These are phyloP conservation scores for Osmoderma eremita DNA, from an alignment of 2,888 invertebrate genomes.

Conservation along the genomic window DNA sequence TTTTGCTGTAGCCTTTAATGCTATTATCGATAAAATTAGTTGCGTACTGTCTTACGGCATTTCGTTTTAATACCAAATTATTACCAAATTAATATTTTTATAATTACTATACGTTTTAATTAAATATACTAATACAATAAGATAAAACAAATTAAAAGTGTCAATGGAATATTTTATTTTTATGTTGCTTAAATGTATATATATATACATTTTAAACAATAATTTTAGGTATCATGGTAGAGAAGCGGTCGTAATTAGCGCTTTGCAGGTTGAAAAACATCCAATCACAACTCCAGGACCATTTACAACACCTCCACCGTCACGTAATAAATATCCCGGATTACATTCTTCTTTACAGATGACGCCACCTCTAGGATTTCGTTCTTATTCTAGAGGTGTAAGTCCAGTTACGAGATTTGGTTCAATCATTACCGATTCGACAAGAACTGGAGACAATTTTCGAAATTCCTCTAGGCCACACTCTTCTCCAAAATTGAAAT, in stretches of 20 bases:
- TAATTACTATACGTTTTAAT: too few species aligned
- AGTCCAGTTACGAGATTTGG: constrained; percentile 72
- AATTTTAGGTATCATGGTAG: constrained; percentile 87
- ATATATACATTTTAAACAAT: constrained; percentile 44
- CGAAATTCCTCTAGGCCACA: constrained; percentile 70
- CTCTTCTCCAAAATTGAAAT: constrained; percentile 91
- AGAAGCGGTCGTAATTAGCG: constrained; percentile 92
- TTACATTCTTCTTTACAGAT: constrained; percentile 68
- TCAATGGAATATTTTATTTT: too few species aligned
- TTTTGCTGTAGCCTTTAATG: too few species aligned
- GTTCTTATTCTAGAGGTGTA: constrained; percentile 56
- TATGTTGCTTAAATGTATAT: constrained; percentile 1
- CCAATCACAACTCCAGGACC: constrained; percentile 90
- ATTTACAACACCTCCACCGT: constrained; percentile 76
- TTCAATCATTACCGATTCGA: constrained; percentile 71
- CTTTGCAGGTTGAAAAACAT: constrained; percentile 92
- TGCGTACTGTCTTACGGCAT: too few species aligned
- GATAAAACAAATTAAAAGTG: too few species aligned
- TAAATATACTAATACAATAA: too few species aligned
- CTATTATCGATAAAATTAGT: too few species aligned
- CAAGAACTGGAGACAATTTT: constrained; percentile 67
- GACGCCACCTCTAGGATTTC: constrained; percentile 72
- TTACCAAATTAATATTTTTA: too few species aligned
- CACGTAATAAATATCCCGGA: constrained; percentile 66
- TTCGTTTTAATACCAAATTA: too few species aligned